Evolutionary conservation across 1,140 invertebrate species (phyloP).

Genomic region (Lucilia sericata): DNA sequence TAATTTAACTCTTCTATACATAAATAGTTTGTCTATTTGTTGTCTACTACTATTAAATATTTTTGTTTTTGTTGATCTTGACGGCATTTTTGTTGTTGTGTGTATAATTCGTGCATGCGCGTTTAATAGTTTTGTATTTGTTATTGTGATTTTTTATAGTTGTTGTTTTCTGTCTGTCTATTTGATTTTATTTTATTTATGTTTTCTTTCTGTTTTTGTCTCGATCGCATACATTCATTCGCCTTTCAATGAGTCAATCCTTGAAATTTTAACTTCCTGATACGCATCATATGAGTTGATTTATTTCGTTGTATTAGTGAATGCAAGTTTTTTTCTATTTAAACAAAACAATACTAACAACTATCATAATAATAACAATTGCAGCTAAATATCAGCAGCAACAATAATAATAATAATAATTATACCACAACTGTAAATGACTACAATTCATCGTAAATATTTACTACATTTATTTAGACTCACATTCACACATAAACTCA

Average conservation of each 20-base stretch:
- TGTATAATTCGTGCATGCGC: conserved; percentile 45
- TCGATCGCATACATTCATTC: conserved; percentile 49
- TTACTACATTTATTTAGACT: too few relatives aligned
- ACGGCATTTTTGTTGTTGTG: conserved; percentile 18
- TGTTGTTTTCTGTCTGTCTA: conserved; percentile 49
- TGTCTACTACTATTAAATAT: neutral
- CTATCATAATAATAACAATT: conserved; percentile 1
- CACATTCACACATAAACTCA: too few relatives aligned
- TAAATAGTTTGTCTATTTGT: neutral
- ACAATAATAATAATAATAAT: conserved; percentile 13
- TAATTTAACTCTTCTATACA: too few relatives aligned
- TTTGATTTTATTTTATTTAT: neutral
- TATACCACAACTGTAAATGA: neutral
- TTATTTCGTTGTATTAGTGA: too few relatives aligned
- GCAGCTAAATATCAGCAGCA: conserved; percentile 21
- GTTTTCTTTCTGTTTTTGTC: conserved; percentile 45
- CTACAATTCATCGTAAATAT: neutral
- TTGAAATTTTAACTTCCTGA: conserved; percentile 68
- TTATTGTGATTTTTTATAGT: neutral
- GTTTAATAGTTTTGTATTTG: conserved; percentile 9
- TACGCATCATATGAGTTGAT: conserved; percentile 58
- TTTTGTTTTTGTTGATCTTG: conserved; percentile 38
- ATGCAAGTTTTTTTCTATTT: conserved; percentile 23
- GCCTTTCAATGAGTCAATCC: conserved; percentile 68
- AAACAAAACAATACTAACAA: conserved; percentile 16